Evolutionary conservation across 30 jellyfish, hydroid and myxozoan genomes (phyloP), one percentile per base, ranked within the genome.

Genomic region (Aurelia sp.): DNA sequence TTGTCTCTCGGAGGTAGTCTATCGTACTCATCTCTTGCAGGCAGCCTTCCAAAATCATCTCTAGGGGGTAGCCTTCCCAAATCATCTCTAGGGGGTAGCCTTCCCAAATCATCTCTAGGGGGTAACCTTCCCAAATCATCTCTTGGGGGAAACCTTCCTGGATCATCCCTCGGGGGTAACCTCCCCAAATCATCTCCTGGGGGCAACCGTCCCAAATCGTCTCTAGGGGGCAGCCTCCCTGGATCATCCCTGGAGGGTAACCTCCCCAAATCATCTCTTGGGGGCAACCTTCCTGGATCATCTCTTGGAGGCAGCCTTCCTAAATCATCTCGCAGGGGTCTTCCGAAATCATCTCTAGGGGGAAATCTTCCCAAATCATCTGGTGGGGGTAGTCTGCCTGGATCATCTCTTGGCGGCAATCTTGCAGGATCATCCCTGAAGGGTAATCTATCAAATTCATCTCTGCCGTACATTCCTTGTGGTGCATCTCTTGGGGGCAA

Each of bases 71-170:
- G n/a, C 33, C 79, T 48, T 23, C 27, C 21, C 13, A 78, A 70
- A 19, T 78, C 89, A 13, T 48, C 89, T 78, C 89, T 44, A 3
- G 50, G 21, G 12, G 89, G 79, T 51, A 19, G 4, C 89, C 89
- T 63, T 7, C 51, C 89, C 31, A 15, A 33, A 20, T 41, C 79
- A 15, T 63, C 89, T 47, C 79, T 63, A 8, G 58, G 71, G 58
- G 73, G 76, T 55, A 21, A 41, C 4, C 37, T 47, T 64, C 18
- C 44, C 55, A 21, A 21, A 44, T 44, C 51, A 16, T 62, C 70
- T 44, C 65, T 40, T 0, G 65, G 33, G 20, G 84, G 48, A 15
- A 17, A 13, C 33, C 79, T 48, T 23, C 27, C 21, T n/a, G 80
- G 73, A 19, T 78, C 89, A 13, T 48, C 80, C 64, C 89, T 63